Base-by-base conservation (phyloP, 2,113 vertebrate genomes). In the Cyprinodon brontotheroides region DNA sequence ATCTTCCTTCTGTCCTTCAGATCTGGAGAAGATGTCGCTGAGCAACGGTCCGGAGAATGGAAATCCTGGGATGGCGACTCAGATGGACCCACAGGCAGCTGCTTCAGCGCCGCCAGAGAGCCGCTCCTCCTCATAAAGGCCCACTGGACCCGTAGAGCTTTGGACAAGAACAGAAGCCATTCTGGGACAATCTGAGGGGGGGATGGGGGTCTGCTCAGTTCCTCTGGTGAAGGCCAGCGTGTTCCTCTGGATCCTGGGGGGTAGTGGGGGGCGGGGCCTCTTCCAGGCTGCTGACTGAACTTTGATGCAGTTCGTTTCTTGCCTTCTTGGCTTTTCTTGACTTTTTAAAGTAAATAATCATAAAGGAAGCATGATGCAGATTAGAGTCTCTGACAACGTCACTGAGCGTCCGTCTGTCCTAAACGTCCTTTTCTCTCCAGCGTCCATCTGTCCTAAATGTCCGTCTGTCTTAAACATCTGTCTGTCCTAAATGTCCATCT, bases 11-110 rank as follows among this genome's bases (percentile, higher is more conserved):
- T 71, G 39, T 65, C 37, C 57, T 91, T 43, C 84, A 96, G 96
- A 94, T 57, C 95, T 96, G 93, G 96, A 95, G 90, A 98, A 98
- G 92, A 96, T 97, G 84, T 83, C 95, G 50, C 91, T 93, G 84
- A 92, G 91, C 75, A 96, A 95, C 57, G 87, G 93, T 71, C 93
- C 95, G 77, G 96, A 98, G 94, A 98, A 96, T 37, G 96, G 96
- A 87, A 96, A 97, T 75, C 86, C 95, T 13, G 94, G 94, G 48
- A 87, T 94, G 84, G 94, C 95, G n/a, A 94, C 92, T 71, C 95
- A 96, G 89, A 93, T 94, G 2, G 84, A 93, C 0, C 92, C 95
- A 60, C 95, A 96, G 79, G 96, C 96, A 82, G 91, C 92, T 61
- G 90, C 93, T 63, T 92, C 93, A 67, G 96, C 97, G 85, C 90